Conservation (phyloP, 2,888 invertebrate genomes). For the Actias luna region DNA sequence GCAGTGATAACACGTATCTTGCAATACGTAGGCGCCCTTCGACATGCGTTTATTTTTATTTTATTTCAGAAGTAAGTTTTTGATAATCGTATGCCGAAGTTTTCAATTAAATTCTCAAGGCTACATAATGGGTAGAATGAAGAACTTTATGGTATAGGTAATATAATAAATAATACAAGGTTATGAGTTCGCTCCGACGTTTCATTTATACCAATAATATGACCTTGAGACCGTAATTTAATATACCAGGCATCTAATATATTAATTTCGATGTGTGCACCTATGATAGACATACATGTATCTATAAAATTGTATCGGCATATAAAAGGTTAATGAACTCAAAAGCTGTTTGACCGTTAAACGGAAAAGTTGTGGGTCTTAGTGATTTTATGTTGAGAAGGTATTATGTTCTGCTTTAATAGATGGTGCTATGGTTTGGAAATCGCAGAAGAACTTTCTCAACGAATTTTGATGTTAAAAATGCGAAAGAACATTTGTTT, state of each 20-base stretch:
- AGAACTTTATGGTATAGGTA: too few species aligned
- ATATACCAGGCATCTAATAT: neutral
- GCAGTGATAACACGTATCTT: neutral
- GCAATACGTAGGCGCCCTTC: neutral
- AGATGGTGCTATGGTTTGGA: too few species aligned
- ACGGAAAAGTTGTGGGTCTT: too few species aligned
- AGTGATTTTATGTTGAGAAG: too few species aligned
- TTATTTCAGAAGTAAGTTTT: neutral
- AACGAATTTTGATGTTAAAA: too few species aligned
- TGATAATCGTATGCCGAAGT: neutral
- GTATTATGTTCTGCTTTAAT: too few species aligned
- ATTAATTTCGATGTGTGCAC: neutral
- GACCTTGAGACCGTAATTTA: neutral
- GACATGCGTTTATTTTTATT: neutral
- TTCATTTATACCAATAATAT: neutral
- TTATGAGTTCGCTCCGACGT: neutral
- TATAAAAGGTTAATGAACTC: too few species aligned
- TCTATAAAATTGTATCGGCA: too few species aligned
- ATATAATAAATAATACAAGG: too few species aligned
- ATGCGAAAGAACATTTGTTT: too few species aligned
- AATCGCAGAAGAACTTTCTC: too few species aligned
- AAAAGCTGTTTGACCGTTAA: too few species aligned
- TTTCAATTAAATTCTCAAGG: neutral
- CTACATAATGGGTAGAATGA: neutral
- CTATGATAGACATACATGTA: neutral